Base-by-base conservation (phyloP, 2,888 invertebrate species). In the Nematopogon swammerdamellus region DNA sequence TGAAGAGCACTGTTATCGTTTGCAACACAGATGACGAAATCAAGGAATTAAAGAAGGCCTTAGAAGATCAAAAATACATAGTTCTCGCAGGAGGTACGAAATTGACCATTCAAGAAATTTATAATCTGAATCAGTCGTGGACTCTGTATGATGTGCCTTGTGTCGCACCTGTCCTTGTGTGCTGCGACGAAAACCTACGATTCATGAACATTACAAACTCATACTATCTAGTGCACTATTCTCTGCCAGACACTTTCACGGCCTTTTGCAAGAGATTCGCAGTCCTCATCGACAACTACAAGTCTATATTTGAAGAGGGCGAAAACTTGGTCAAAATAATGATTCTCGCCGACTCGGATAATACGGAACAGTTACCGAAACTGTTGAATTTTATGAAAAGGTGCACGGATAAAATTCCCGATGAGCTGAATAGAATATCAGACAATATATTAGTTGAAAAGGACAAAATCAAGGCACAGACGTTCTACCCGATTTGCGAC, bases 181-280 rank as follows among this genome's bases (percentile, higher is more conserved):
- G 88, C 58, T 85, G 86, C n/a, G 92, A 92, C 63, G 72, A 74
- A 14, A 80, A 85, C 57, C 70, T 90, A 48, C 71, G 71, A 0
- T 82, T 86, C 54, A 60, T 91, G 49, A 79, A 82, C 51, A 72
- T 91, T 5, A 84, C 82, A 0, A 81, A 88, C 62, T 88, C 87
- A 0, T 75, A 83, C 47, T 77, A 83, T 57, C 67, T 92, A 20
- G 76, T 93, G 16, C 90, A 92, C 63, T 91, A 83, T 66, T 87
- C 89, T 2, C 64, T 92, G 55, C 86, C 89, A 0, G 60, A 68
- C 19, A 69, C 81, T 0, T 88, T 86, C 65, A 85, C 87, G 0
- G 77, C 80, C 60, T 92, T 92, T 62, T 83, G 85, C 45, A 84
- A 81, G 59, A 74, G 92, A 52, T 89, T 91, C 60, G 81, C 85